Percentiles rank a stretch among this genome's conserved stretches.
Evolutionary conservation across 1,140 invertebrate genomes (phyloP).

Genomic region (Archegozetes longisetosus): DNA sequence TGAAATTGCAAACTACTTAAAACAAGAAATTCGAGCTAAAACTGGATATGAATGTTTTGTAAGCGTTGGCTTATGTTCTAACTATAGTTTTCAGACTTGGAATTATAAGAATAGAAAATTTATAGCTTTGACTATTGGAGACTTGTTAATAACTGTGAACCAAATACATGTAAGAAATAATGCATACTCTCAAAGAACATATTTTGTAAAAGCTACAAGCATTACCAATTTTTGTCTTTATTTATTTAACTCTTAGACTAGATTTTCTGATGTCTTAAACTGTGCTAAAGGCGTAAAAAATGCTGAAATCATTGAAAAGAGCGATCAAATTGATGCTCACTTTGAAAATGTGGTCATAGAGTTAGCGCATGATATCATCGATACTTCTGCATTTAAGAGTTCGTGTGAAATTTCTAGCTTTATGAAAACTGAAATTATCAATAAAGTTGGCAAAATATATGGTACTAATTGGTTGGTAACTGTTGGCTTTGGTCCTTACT

Average conservation of each 20-base stretch:
- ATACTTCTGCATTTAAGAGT: not conserved
- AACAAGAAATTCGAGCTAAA: not conserved
- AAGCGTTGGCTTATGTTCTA: not conserved
- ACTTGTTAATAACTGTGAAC: not conserved
- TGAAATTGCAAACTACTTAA: not conserved
- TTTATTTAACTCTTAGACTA: not conserved
- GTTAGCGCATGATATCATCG: not conserved
- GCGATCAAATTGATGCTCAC: not conserved
- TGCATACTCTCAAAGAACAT: not conserved
- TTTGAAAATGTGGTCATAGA: not conserved
- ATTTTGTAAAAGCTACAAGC: not conserved
- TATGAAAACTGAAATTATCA: not conserved
- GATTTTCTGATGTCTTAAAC: not conserved
- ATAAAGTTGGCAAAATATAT: not conserved
- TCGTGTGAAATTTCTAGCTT: not conserved
- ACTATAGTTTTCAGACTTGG: not conserved
- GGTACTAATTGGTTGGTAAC: not conserved
- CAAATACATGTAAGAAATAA: not conserved
- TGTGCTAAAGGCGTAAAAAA: not conserved
- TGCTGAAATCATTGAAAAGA: not conserved
- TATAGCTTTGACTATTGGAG: not conserved
- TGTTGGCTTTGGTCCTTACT: not conserved
- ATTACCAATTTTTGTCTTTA: not conserved
- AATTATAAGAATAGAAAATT: not conserved
- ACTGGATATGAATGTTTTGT: not conserved